Conservation (phyloP, 2,888 invertebrate species). For the Enchytraeus crypticus region DNA sequence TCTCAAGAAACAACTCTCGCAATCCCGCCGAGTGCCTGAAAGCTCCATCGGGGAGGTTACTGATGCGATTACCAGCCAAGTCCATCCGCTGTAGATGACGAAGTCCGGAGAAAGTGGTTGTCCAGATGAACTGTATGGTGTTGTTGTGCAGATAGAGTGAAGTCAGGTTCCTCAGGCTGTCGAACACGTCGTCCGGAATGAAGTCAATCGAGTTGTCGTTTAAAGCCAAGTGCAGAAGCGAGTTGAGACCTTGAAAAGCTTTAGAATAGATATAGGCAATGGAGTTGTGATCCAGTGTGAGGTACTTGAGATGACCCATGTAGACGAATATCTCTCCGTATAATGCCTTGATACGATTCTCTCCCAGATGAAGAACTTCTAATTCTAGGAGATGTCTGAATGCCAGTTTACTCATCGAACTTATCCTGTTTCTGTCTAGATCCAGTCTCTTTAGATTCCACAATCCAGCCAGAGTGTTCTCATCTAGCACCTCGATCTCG, state of each 20-base stretch:
- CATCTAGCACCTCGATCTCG: constrained; percentile 18
- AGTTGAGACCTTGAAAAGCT: constrained; percentile 23
- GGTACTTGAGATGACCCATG: constrained; percentile 19
- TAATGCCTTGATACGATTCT: constrained; percentile 19
- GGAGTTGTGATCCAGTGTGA: constrained; percentile 23
- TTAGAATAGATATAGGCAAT: constrained; percentile 13
- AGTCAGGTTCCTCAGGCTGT: constrained; percentile 17
- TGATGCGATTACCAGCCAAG: constrained; percentile 20
- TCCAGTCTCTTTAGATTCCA: constrained; percentile 20
- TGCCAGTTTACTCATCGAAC: constrained; percentile 7
- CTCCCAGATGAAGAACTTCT: constrained; percentile 24
- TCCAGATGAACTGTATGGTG: constrained; percentile 14
- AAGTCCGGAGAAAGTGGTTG: constrained; percentile 15
- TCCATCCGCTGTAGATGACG: constrained; percentile 18
- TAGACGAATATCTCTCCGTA: constrained; percentile 19
- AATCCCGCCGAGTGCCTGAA: constrained; percentile 14
- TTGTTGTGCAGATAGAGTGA: constrained; percentile 22
- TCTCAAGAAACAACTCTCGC: constrained; percentile 19
- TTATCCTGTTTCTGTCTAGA: constrained; percentile 24
- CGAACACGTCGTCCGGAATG: constrained; percentile 17
- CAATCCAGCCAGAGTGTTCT: constrained; percentile 21
- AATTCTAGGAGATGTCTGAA: constrained; percentile 22
- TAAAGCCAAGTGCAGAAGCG: constrained; percentile 16
- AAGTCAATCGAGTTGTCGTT: constrained; percentile 20
- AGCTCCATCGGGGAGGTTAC: constrained; percentile 14